Base-by-base conservation (phyloP, 2,797 vertebrate genomes). In the Momotus momota region DNA sequence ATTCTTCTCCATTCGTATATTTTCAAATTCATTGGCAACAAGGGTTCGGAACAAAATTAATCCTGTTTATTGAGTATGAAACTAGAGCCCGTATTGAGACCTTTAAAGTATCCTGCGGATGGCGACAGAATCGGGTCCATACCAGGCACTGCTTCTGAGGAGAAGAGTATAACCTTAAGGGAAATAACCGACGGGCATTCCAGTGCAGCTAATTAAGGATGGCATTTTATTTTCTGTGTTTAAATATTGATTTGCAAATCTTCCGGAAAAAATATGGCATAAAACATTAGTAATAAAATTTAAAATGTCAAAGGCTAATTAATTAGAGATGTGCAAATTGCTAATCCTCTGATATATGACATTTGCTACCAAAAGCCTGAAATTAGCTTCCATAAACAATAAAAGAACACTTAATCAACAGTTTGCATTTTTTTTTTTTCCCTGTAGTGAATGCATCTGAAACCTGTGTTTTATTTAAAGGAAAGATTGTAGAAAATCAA, bases 251-350 rank as follows among this genome's bases (percentile, higher is more conserved):
- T 88, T 96, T 52, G 8, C 10, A 94, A 95, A 93, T 66, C 38
- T 81, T 88, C 85, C 75, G 75, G 72, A 52, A 94, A 81, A 96
- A 90, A 75, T 40, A 40, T 3, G 18, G 9, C 54, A 80, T 15
- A 73, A 77, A 61, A 55, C 14, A 31, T 86, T 79, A 90, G 86
- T 62, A 71, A 66, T 35, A 96, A 60, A 94, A 94, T 90, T 88
- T 40, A 48, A 97, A 96, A 80, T 88, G 91, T 74, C 43, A 43
- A 90, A 80, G 52, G 22, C 18, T 72, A 90, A 94, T 91, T 96
- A 88, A 92, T 93, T 91, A 94, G 58, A 75, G 45, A 65, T 0
- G 16, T 48, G 25, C 12, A 71, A 92, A 88, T 85, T 93, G 57
- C 77, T 94, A 80, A 86, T 88, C 72, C 54, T 94, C 48, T 64